phyloP scores from a whole-genome alignment of 2,888 invertebrate species.

The Aphidoletes aphidimyza region DNA sequence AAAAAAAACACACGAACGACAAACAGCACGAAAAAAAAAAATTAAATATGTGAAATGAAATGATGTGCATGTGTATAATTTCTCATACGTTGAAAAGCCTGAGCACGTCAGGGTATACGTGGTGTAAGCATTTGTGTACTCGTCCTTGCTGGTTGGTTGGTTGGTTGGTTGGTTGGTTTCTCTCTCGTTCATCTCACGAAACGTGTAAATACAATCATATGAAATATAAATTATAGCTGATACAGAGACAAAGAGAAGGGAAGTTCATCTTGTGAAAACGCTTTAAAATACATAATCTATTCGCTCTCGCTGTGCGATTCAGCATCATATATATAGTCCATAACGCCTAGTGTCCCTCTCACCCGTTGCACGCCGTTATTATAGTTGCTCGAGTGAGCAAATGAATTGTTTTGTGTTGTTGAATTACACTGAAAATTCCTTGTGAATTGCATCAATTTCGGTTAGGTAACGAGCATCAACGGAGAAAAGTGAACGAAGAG shows the following conservation, averaged over 20 bases:
- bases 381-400: neutral
- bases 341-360: no score
- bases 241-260: conserved; percentile 45
- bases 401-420: neutral
- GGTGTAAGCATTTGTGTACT: conserved; percentile 33
- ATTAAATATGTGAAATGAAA: neutral
- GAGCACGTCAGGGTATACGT: neutral
- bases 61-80: conserved; percentile 46
- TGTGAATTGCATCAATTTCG: neutral
- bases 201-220: conserved; percentile 49
- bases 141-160: conserved; percentile 16
- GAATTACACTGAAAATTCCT: neutral
- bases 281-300: conserved; percentile 16
- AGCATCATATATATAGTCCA: no score
- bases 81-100: neutral
- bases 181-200: neutral
- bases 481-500: no score
- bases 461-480: no score
- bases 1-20: neutral
- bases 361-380: no score
- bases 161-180: no score
- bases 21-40: neutral
- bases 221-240: conserved; percentile 42
- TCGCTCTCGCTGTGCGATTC: no score
- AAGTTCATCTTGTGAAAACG: conserved; percentile 33